phyloP scores from a whole-genome alignment of 2,888 invertebrate species.

The Gymnosoma rotundatum region DNA sequence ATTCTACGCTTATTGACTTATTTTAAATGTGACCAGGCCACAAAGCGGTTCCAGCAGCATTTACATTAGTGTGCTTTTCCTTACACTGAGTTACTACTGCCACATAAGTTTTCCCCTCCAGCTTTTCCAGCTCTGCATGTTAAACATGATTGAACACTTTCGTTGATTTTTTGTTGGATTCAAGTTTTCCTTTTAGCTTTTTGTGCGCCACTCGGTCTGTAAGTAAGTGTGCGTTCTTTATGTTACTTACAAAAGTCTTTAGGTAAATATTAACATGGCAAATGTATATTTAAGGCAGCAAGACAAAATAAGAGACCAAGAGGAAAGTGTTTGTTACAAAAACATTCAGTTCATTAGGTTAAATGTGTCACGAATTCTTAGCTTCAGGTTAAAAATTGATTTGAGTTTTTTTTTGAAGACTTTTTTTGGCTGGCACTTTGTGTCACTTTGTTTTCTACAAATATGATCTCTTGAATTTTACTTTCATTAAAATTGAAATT shows the following conservation, averaged over 20 bases:
- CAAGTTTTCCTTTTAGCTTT: conserved; percentile 4
- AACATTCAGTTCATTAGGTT: conserved; percentile 63
- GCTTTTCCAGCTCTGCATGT: conserved; percentile 49
- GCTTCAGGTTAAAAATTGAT: conserved; percentile 62
- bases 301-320: not conserved
- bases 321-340: conserved; percentile 38
- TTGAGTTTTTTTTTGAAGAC: conserved; percentile 15
- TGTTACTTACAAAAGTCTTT: not conserved
- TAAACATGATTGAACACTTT: conserved; percentile 64
- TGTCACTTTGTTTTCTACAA: not conserved
- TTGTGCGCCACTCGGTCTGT: not conserved
- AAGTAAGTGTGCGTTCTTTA: not conserved
- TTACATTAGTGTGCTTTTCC: not conserved
- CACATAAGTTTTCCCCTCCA: conserved; percentile 1
- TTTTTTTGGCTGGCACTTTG: not conserved
- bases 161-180: conserved; percentile 14
- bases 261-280: conserved; percentile 23
- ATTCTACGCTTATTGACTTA: conserved; percentile 59
- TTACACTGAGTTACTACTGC: not conserved
- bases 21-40: conserved; percentile 65
- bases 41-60: conserved; percentile 42
- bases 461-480: conserved; percentile 14
- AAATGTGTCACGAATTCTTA: conserved; percentile 67
- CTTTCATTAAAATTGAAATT: conserved; percentile 45
- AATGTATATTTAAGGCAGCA: not conserved